Conservation (phyloP, 2,888 invertebrate species). For the Malacosoma neustria region DNA sequence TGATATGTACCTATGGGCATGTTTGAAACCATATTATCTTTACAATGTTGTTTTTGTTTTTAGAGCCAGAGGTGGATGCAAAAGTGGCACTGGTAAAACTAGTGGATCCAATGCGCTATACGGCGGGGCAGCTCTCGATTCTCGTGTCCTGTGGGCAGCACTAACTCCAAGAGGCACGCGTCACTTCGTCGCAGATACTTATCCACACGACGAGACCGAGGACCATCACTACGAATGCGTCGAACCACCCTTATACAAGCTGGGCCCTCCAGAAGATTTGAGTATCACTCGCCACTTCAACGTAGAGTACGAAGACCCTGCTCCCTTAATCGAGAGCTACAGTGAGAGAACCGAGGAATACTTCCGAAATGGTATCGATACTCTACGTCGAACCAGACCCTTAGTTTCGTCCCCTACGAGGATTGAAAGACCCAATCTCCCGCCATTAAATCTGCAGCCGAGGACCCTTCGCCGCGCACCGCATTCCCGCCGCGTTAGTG, state of each 20-base stretch:
- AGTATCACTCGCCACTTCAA: slow-evolving; percentile 84
- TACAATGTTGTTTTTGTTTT: slow-evolving; percentile 15
- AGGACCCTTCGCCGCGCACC: slow-evolving; percentile 67
- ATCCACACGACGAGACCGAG: slow-evolving; percentile 77
- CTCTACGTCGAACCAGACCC: slow-evolving; percentile 73
- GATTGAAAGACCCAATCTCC: slow-evolving; percentile 87
- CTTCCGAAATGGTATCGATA: slow-evolving; percentile 60
- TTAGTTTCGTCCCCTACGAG: slow-evolving; percentile 86
- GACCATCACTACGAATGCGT: slow-evolving; percentile 84
- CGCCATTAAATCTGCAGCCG: slow-evolving; percentile 81
- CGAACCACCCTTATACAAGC: slow-evolving; percentile 72
- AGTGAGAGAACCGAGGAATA: slow-evolving; percentile 69
- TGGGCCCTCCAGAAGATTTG: slow-evolving; percentile 61
- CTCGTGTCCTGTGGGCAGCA: slow-evolving; percentile 87
- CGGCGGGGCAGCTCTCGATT: slow-evolving; percentile 75
- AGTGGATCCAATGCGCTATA: slow-evolving; percentile 62
- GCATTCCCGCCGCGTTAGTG: slow-evolving; percentile 65
- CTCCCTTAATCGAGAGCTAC: slow-evolving; percentile 83
- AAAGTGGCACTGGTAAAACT: slow-evolving; percentile 70
- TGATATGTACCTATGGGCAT: slow-evolving; percentile 3
- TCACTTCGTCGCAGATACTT: slow-evolving; percentile 82
- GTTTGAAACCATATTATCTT: slow-evolving; percentile 5
- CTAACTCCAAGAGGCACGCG: slow-evolving; percentile 87
- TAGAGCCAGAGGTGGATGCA: slow-evolving; percentile 68
- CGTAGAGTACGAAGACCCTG: slow-evolving; percentile 88